A percentile compares a stretch with the other conserved stretches of the same genome.
phyloP scores from a whole-genome alignment of 1,140 invertebrate genomes.

The Euborellia annulipes region DNA sequence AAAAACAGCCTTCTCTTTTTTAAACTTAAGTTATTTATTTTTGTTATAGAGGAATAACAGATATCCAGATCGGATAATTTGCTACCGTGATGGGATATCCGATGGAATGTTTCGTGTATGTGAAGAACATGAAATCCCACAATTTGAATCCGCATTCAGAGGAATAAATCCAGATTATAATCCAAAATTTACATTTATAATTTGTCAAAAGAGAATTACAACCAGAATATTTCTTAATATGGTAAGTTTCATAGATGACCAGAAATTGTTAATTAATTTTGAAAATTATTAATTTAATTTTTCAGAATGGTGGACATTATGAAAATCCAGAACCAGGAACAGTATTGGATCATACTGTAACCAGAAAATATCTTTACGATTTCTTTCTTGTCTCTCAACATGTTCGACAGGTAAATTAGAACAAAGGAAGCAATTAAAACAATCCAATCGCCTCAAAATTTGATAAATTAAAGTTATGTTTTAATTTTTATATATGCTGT shows the following conservation, averaged over 20 bases:
- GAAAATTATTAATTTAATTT: slow-evolving; percentile 2
- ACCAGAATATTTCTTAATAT: slow-evolving; percentile 31
- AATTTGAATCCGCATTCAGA: slow-evolving; percentile 46
- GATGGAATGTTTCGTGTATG: slow-evolving; percentile 66
- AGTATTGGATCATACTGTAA: slow-evolving; percentile 66
- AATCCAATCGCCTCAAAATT: too few species aligned
- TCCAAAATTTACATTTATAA: slow-evolving; percentile 57
- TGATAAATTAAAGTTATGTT: too few species aligned
- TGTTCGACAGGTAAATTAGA: slow-evolving; percentile 41
- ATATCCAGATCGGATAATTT: slow-evolving; percentile 61
- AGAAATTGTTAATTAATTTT: too few species aligned
- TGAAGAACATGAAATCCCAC: slow-evolving; percentile 59
- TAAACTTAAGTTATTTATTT: too few species aligned
- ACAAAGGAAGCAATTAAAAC: too few species aligned
- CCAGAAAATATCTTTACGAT: slow-evolving; percentile 61
- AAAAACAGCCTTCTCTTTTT: too few species aligned
- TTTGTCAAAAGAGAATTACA: slow-evolving; percentile 86
- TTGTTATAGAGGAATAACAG: slow-evolving; percentile 37
- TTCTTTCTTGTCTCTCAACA: slow-evolving; percentile 81
- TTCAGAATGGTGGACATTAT: slow-evolving; percentile 19
- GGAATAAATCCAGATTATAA: slow-evolving; percentile 33
- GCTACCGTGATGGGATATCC: slow-evolving; percentile 87
- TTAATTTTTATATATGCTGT: too few species aligned
- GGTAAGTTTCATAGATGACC: too few species aligned
- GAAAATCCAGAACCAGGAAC: slow-evolving; percentile 73